Percentiles rank a stretch among this genome's conserved stretches.
Evolutionary conservation across 1,140 invertebrate species (phyloP).

Genomic region (Bursaphelenchus mucronatus): DNA sequence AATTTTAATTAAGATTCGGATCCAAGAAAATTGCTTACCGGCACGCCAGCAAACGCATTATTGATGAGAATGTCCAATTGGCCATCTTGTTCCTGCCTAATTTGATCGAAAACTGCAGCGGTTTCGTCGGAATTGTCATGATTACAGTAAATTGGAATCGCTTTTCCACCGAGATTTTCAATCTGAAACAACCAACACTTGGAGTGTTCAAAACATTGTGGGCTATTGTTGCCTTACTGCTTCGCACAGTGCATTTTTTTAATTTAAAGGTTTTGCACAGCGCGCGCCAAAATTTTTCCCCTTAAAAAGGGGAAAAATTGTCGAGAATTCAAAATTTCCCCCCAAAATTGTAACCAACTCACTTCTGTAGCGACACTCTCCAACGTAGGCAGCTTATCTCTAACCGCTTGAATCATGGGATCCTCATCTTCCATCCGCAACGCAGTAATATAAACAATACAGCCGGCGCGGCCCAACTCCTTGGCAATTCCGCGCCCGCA

Average conservation of each 20-base stretch:
- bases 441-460: constrained; percentile 43
- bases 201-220: background rate
- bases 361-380: constrained; percentile 37
- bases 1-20: constrained; percentile 14
- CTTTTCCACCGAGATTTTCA: constrained; percentile 10
- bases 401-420: constrained; percentile 27
- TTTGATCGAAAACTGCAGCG: constrained; percentile 9
- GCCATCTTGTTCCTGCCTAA: constrained; percentile 19
- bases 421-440: constrained; percentile 53
- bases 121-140: constrained; percentile 22
- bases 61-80: constrained; percentile 56
- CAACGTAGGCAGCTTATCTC: constrained; percentile 24
- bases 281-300: no score
- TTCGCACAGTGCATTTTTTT: no score
- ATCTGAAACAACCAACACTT: constrained; percentile 13
- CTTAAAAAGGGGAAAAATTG: no score
- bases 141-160: constrained; percentile 20
- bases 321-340: no score
- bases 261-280: no score
- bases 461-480: constrained; percentile 62
- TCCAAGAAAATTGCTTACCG: constrained; percentile 42
- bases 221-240: no score
- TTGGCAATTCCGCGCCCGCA: constrained; percentile 63
- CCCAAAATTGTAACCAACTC: background rate
- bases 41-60: constrained; percentile 63